A percentile compares a stretch with the other conserved stretches of the same genome.
Conservation (phyloP, 2,888 invertebrate species). For the Ariolimax columbianus region DNA sequence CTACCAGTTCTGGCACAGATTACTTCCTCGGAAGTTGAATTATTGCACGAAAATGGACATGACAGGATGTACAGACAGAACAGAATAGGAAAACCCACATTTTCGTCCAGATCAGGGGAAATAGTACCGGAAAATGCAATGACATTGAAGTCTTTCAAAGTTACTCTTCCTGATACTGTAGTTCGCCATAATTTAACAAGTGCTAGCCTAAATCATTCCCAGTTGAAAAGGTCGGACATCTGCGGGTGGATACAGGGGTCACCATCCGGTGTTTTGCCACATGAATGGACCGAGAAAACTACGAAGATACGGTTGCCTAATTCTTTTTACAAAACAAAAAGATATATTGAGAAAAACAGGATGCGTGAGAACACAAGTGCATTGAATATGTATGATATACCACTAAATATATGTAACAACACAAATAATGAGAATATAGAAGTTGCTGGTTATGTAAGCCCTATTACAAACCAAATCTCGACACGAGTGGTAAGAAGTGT, state of each 20-base stretch:
- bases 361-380: no score
- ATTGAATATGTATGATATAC: background rate
- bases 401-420: background rate
- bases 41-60: background rate
- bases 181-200: background rate
- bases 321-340: no score
- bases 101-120: background rate
- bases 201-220: background rate
- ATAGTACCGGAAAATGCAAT: background rate
- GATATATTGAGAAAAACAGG: no score
- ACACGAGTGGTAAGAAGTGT: background rate
- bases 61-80: background rate
- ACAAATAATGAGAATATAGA: background rate
- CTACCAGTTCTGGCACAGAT: constrained; percentile 50
- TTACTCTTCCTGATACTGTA: background rate
- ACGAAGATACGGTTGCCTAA: background rate
- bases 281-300: background rate
- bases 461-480: background rate
- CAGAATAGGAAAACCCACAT: background rate
- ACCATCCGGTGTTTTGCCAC: background rate
- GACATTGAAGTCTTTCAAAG: background rate
- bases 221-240: background rate
- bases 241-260: background rate
- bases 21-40: background rate
- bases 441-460: background rate